These are phyloP conservation scores for Zaprionus bogoriensis DNA, from an alignment of 2,888 invertebrate genomes.

Conservation along the genomic window DNA sequence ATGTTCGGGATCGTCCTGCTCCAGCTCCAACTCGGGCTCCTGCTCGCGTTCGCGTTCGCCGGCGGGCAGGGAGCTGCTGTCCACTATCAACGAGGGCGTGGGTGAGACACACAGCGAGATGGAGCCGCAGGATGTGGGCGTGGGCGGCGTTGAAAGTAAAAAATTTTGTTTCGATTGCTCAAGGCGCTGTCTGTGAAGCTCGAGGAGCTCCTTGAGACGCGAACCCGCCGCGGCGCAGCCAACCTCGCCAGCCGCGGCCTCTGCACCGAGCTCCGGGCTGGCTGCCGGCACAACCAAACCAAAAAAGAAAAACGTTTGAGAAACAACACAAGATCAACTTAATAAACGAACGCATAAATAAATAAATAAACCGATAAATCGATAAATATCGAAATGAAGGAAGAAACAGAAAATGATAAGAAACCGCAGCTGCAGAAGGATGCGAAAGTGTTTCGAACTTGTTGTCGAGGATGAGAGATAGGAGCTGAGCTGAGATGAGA, in stretches of 20 bases:
- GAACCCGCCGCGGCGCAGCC: slow-evolving; percentile 55
- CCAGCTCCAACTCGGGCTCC: slow-evolving; percentile 1
- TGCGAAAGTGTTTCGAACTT: background rate
- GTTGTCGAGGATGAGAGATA: background rate
- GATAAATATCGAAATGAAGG: background rate
- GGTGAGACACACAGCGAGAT: slow-evolving; percentile 67
- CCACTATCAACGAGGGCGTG: slow-evolving; percentile 63
- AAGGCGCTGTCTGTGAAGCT: slow-evolving; percentile 79
- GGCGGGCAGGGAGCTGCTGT: slow-evolving; percentile 38
- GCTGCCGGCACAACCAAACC: slow-evolving; percentile 62
- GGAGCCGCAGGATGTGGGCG: slow-evolving; percentile 74
- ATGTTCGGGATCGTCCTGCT: slow-evolving; percentile 24
- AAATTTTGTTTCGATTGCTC: slow-evolving; percentile 81
- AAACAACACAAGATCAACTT: slow-evolving; percentile 47
- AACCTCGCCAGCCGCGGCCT: slow-evolving; percentile 46
- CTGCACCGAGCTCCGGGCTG: slow-evolving; percentile 65
- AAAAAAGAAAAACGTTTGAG: slow-evolving; percentile 61
- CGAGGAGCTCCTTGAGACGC: slow-evolving; percentile 77
- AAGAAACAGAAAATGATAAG: slow-evolving; percentile 4
- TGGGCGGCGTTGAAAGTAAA: slow-evolving; percentile 80
- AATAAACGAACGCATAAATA: slow-evolving; percentile 22
- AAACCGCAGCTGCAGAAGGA: slow-evolving; percentile 27
- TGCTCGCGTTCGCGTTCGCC: slow-evolving; percentile 7
- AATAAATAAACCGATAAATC: background rate
- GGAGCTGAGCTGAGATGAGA: slow-evolving; percentile 16